Percentiles rank a stretch among this genome's conserved stretches.
These are phyloP conservation scores for Labeo calbasu DNA, from an alignment of 2,797 vertebrate species.

Conservation along the genomic window DNA sequence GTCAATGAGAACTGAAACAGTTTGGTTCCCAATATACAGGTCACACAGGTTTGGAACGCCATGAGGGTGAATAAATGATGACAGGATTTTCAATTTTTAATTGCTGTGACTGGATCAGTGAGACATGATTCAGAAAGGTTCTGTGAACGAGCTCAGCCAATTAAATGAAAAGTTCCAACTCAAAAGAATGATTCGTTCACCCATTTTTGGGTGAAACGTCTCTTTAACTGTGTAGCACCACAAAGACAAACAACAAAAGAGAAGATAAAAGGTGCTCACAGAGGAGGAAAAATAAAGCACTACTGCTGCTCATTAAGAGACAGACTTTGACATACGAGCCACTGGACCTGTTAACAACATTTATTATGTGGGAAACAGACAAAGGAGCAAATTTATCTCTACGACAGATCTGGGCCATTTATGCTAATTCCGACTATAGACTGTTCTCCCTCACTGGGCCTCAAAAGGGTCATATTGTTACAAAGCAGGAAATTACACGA, in stretches of 20 bases:
- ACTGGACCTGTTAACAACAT: conserved; percentile 86
- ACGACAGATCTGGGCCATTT: conserved; percentile 88
- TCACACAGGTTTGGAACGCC: background rate
- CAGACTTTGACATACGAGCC: conserved; percentile 85
- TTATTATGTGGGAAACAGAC: conserved; percentile 86
- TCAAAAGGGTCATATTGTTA: conserved; percentile 80
- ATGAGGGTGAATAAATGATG: background rate
- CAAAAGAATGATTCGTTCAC: background rate
- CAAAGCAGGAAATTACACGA: conserved; percentile 84
- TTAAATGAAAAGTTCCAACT: background rate
- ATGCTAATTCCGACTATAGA: conserved; percentile 77
- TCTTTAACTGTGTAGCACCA: background rate
- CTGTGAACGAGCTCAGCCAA: background rate
- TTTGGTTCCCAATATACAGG: too few relatives aligned
- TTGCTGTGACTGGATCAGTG: background rate
- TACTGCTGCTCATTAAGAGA: conserved; percentile 87
- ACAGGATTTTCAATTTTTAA: background rate
- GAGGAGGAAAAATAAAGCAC: conserved; percentile 78
- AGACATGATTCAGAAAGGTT: background rate
- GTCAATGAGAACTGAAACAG: background rate
- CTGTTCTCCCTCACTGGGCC: conserved; percentile 13
- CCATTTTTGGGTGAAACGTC: background rate
- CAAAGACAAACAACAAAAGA: conserved; percentile 30
- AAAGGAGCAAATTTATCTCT: conserved; percentile 89
- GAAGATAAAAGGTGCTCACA: conserved; percentile 49